Conservation (phyloP, 2,113 vertebrate genomes). For the Vireo altiloquus region DNA sequence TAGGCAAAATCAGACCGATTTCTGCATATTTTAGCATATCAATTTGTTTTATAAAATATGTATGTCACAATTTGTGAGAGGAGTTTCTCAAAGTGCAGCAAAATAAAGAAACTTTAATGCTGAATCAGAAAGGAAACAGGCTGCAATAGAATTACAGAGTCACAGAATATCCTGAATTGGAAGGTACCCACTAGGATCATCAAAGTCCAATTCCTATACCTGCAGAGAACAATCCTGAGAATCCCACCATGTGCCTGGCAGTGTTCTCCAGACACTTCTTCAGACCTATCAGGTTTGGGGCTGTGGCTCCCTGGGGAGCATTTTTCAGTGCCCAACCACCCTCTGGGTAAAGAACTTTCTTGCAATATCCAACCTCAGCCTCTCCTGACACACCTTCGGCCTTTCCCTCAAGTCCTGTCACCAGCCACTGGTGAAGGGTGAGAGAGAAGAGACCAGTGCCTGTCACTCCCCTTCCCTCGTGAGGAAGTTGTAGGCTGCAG, state of each 20-base stretch:
- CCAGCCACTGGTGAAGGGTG: too few relatives aligned
- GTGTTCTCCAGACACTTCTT: neutral
- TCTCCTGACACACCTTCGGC: neutral
- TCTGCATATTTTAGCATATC: conserved; percentile 8
- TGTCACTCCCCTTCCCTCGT: neutral
- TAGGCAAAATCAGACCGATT: conserved; percentile 9
- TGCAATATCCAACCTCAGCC: neutral
- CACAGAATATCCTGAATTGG: neutral
- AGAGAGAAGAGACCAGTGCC: neutral
- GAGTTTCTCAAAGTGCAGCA: neutral
- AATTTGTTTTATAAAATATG: conserved; percentile 43
- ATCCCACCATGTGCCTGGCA: neutral
- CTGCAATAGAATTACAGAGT: neutral
- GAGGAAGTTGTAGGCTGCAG: neutral
- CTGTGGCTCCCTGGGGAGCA: neutral
- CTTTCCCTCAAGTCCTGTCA: neutral
- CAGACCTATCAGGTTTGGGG: neutral
- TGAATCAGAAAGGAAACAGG: neutral
- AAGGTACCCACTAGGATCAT: neutral
- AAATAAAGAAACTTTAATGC: neutral
- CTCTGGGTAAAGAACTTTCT: neutral
- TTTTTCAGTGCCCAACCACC: neutral
- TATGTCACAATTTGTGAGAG: neutral
- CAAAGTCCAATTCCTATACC: neutral
- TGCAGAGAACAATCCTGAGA: neutral